Evolutionary conservation across 2,888 invertebrate genomes (phyloP), one percentile per base, ranked within the genome.

Genomic region (Arrhopalites spinosus): DNA sequence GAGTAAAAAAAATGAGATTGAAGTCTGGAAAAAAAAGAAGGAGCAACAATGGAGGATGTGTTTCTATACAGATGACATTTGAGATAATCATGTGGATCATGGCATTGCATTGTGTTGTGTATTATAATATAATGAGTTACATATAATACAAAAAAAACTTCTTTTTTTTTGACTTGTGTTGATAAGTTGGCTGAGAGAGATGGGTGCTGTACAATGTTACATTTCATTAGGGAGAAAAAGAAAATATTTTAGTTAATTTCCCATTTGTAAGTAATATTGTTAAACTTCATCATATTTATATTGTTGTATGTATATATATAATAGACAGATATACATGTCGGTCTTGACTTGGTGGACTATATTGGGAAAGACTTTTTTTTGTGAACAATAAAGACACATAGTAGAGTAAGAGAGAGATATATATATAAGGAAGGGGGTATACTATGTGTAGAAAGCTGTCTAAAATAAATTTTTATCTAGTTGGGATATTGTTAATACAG

Each of bases 61-160:
- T 66, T n/a, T 66, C 30, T 59, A 17, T 3, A 43, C 66, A 66
- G 66, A 66, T 66, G 66, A 66, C 66, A 66, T 66, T 66, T 29
- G 15, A 43, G 66, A 66, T 36, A 66, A 66, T 25, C 2, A 11
- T 43, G 17, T 43, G 29, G 36, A 30, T 30, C 23, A 20, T 25
- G 20, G 20, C 50, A 50, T 50, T 50, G 50, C 50, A 50, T 17
- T 50, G 17, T 17, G 3, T n/a, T 20, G 15, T 50, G 7, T 17
- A 50, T 50, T 50, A 50, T 50, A 2, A 50, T 20, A 50, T 17
- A 11, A 15, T 20, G 15, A n/a, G 50, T 50, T 50, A 50, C 17
- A n/a, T 50, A n/a, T 11, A 20, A 3, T 50, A 15, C 15, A 45
- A 45, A 45, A 45, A 45, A 45, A 45, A 45, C 45, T 45, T 45